Evolutionary conservation across 2,888 invertebrate species (phyloP), one percentile per base, ranked within the genome.

Genomic region (Lysandra coridon): DNA sequence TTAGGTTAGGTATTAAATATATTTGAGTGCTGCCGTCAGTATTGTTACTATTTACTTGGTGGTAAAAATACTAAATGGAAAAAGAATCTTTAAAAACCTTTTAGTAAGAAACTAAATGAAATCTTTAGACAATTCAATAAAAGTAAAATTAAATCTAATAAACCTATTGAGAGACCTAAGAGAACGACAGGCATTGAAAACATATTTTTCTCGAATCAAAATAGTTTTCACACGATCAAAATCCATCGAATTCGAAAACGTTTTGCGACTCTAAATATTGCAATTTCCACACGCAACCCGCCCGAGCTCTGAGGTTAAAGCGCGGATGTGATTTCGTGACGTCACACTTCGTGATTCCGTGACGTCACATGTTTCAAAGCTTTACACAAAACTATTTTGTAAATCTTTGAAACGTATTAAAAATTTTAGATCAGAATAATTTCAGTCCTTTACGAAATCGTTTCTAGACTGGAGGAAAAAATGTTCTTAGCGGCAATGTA

Each of bases 211-310:
- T 33, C 33, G 69, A 69, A 30, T 4, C 14, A 33, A 69, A 33
- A 69, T 69, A 69, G 23, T 12, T 33, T 69, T 69, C 33, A 33
- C 69, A 69, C 33, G 17, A 69, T 33, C 17, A 14, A 69, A 33
- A 69, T 37, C 69, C 4, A 37, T 69, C 37, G 33, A 10, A 69
- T 23, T 69, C 4, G 33, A 12, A 37, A 69, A 64, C 30, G 30
- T 69, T 69, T 30, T 33, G 30, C 69, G 12, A 69, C 33, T 33
- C 33, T 69, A 69, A 69, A 69, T 69, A 69, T 69, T 69, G 14
- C 69, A 69, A 69, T 69, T 69, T 69, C 69, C 37, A 69, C 37
- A 4, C 17, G 69, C 69, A 33, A 17, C 7, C 12, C 62, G 23
- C 14, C 33, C 33, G 17, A 69, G 33, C 12, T 33, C 64, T 69